Percentiles rank a stretch among this genome's conserved stretches.
Evolutionary conservation across 2,797 vertebrate species (phyloP).

Genomic region (Anguilla pacifica): DNA sequence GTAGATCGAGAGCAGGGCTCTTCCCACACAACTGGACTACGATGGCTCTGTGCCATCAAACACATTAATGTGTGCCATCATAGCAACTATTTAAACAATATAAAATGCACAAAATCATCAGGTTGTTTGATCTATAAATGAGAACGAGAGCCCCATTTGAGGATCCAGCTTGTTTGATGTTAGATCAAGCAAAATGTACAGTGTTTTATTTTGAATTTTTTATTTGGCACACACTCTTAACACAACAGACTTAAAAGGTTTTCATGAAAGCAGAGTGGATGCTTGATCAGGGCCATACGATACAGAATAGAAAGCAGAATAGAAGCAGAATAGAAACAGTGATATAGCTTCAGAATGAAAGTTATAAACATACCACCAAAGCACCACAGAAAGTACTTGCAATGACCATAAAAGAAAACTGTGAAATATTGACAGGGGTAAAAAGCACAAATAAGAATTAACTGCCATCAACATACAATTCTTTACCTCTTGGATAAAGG

Average conservation of each 20-base stretch:
- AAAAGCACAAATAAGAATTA: neutral
- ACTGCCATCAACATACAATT: neutral
- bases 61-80: neutral
- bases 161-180: neutral
- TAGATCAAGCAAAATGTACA: slow-evolving; percentile 1
- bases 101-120: neutral
- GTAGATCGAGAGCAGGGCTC: neutral
- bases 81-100: neutral
- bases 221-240: neutral
- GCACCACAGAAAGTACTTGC: slow-evolving; percentile 26
- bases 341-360: neutral
- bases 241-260: neutral
- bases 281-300: neutral
- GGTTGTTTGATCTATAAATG: neutral
- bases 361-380: neutral
- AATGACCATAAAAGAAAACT: slow-evolving; percentile 44
- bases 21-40: neutral
- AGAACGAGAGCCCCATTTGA: neutral
- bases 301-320: neutral
- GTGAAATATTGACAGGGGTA: neutral
- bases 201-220: neutral
- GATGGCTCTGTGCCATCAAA: neutral
- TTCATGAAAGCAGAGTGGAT: neutral
- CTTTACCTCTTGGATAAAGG: slow-evolving; percentile 61
- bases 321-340: neutral